Conservation (phyloP, 2,888 invertebrate species). For the Torymus tubicola region DNA sequence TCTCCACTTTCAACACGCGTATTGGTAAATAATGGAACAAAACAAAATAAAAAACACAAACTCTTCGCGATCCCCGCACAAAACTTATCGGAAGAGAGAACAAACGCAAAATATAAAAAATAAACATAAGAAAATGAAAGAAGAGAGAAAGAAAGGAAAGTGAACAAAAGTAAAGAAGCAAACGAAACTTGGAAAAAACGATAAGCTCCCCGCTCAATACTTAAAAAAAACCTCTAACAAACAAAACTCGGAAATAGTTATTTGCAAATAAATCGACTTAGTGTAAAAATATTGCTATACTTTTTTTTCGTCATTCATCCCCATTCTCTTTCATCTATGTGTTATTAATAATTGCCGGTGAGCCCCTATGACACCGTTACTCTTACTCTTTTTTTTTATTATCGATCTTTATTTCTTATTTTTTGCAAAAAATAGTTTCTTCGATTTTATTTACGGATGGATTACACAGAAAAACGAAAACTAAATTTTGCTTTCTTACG, state of each 20-base stretch:
- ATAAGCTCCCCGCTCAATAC: conserved; percentile 56
- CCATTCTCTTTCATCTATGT: conserved; percentile 48
- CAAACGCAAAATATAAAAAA: conserved; percentile 59
- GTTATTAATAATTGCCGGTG: conserved; percentile 41
- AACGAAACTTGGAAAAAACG: conserved; percentile 57
- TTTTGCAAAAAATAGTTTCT: conserved; percentile 58
- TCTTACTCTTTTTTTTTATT: conserved; percentile 11
- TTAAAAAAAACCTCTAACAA: conserved; percentile 57
- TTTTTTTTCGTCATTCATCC: conserved; percentile 59
- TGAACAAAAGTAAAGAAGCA: conserved; percentile 54
- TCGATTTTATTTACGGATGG: conserved; percentile 43
- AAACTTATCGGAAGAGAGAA: conserved; percentile 60
- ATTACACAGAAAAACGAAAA: conserved; percentile 49
- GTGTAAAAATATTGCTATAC: conserved; percentile 72
- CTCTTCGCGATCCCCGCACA: conserved; percentile 59
- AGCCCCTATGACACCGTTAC: conserved; percentile 37
- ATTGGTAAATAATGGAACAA: conserved; percentile 56
- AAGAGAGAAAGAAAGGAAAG: conserved; percentile 57
- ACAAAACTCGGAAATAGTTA: conserved; percentile 63
- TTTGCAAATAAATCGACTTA: conserved; percentile 65
- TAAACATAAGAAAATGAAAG: conserved; percentile 57
- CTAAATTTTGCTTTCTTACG: conserved; percentile 48
- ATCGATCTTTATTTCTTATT: conserved; percentile 43
- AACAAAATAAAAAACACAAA: conserved; percentile 58
- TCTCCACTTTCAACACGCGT: conserved; percentile 47